Conservation (phyloP, 1,140 invertebrate species). For the Matsumurasca onukii region DNA sequence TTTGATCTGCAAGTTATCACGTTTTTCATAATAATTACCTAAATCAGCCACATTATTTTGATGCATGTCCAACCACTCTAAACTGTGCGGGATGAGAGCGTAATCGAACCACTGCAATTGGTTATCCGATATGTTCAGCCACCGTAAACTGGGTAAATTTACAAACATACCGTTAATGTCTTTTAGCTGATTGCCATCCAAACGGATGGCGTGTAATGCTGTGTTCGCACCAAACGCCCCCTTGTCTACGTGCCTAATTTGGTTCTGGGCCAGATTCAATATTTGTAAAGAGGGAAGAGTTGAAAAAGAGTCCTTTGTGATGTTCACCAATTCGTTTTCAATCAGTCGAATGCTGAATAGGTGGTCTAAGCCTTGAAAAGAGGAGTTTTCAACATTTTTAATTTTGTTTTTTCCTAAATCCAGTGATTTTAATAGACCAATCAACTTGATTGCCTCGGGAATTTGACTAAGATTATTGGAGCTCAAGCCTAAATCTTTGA, state of each 20-base stretch:
- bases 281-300: conserved; percentile 64
- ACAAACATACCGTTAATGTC: conserved; percentile 67
- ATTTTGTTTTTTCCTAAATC: conserved; percentile 85
- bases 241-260: conserved; percentile 62
- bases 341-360: conserved; percentile 63
- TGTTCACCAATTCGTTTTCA: conserved; percentile 65
- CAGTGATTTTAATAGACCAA: conserved; percentile 72
- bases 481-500: conserved; percentile 85
- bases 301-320: conserved; percentile 65
- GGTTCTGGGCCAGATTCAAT: conserved; percentile 68
- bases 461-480: conserved; percentile 78
- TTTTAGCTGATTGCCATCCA: conserved; percentile 66
- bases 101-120: conserved; percentile 67
- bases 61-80: conserved; percentile 71
- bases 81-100: conserved; percentile 61
- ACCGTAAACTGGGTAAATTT: conserved; percentile 62
- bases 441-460: conserved; percentile 71
- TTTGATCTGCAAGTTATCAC: conserved; percentile 64
- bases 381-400: conserved; percentile 58
- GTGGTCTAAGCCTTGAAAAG: conserved; percentile 61
- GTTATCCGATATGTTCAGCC: conserved; percentile 72
- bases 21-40: conserved; percentile 61
- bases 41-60: conserved; percentile 65
- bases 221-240: conserved; percentile 64
- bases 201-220: conserved; percentile 61